Percentiles rank a stretch among this genome's conserved stretches.
Evolutionary conservation across 2,888 invertebrate species (phyloP).

Genomic region (Drosophila eohydei): DNA sequence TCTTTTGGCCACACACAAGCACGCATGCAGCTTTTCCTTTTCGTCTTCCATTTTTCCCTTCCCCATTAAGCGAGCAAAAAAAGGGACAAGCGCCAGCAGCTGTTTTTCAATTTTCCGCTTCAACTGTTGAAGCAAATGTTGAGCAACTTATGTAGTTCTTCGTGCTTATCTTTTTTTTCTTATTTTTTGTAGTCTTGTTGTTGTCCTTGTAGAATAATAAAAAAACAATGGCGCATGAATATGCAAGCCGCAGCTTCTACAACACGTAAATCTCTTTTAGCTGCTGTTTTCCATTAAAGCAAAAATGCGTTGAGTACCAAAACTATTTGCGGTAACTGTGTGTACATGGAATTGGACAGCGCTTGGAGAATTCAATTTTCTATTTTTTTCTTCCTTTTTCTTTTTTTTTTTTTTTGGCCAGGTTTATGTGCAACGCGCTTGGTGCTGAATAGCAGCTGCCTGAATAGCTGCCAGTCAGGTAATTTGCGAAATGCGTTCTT

Average conservation of each 20-base stretch:
- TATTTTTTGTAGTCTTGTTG: background rate
- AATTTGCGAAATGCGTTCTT: constrained; percentile 68
- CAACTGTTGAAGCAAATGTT: constrained; percentile 69
- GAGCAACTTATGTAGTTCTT: constrained; percentile 32
- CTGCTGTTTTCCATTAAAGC: constrained; percentile 48
- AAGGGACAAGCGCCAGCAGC: constrained; percentile 59
- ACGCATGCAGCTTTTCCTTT: constrained; percentile 40
- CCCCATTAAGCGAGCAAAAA: constrained; percentile 20
- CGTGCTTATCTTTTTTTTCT: background rate
- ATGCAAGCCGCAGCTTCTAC: constrained; percentile 55
- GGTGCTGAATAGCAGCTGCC: constrained; percentile 24
- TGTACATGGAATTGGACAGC: constrained; percentile 36
- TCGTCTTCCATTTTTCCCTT: constrained; percentile 5
- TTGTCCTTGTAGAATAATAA: constrained; percentile 40
- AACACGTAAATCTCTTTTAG: constrained; percentile 55
- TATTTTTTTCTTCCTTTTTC: background rate
- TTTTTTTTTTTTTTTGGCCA: constrained; percentile 20
- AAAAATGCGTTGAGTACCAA: constrained; percentile 48
- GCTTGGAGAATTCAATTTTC: constrained; percentile 64
- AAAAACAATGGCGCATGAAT: constrained; percentile 62
- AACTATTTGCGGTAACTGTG: constrained; percentile 54
- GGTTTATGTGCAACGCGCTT: constrained; percentile 40
- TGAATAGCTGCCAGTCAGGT: constrained; percentile 61
- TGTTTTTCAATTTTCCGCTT: constrained; percentile 80
- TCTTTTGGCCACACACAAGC: constrained; percentile 39